These are phyloP conservation scores for Gymnoscopelus braueri DNA, from an alignment of 2,797 vertebrate species.

Conservation along the genomic window DNA sequence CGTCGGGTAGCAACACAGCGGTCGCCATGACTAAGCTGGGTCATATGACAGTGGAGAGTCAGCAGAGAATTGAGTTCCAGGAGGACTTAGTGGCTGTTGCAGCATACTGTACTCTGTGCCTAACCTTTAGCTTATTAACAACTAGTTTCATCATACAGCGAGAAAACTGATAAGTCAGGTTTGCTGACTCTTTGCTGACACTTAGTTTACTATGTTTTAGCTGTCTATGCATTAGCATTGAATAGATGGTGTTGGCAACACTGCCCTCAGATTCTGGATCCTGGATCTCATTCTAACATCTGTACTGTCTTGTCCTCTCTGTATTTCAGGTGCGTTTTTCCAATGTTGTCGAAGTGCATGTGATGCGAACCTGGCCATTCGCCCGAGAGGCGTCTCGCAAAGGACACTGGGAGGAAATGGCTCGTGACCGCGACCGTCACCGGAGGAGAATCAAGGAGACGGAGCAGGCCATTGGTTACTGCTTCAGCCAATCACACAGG, in stretches of 20 bases:
- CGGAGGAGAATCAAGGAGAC: conserved; percentile 70
- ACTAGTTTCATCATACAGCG: no score
- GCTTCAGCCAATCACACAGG: conserved; percentile 72
- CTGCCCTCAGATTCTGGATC: no score
- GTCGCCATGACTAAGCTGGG: conserved; percentile 58
- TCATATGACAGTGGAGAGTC: conserved; percentile 64
- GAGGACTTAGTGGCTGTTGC: conserved; percentile 2
- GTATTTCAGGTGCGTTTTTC: conserved; percentile 79
- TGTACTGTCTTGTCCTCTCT: conserved; percentile 11
- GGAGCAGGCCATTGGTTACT: conserved; percentile 72
- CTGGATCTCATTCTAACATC: neutral
- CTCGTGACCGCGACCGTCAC: conserved; percentile 80
- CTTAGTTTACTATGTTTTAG: no score
- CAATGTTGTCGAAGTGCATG: conserved; percentile 77
- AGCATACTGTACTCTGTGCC: no score
- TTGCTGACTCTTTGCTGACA: no score
- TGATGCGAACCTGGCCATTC: conserved; percentile 80
- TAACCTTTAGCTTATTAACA: no score
- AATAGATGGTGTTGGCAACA: no score
- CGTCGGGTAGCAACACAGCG: conserved; percentile 43
- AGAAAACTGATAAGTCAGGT: no score
- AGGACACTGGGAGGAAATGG: conserved; percentile 83
- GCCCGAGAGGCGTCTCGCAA: conserved; percentile 79
- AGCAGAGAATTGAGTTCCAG: conserved; percentile 45
- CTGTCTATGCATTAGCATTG: no score